These are phyloP conservation scores for Sarcoramphus papa DNA, from an alignment of 2,797 vertebrate species.

Conservation along the genomic window DNA sequence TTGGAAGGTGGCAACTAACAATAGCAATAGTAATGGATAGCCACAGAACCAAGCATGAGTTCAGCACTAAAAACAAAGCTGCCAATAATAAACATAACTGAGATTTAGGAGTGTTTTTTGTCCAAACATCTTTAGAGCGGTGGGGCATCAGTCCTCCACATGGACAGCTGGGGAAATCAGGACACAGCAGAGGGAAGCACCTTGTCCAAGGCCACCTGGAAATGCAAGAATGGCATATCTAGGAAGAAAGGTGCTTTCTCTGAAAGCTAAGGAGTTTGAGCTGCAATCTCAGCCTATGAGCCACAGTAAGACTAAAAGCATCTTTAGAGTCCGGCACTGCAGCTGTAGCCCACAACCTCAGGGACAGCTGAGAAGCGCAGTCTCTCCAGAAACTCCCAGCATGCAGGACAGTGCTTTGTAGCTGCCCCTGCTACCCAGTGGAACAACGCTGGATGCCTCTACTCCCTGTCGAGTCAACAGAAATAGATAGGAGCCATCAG, in stretches of 20 bases:
- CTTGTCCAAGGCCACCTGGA: not conserved
- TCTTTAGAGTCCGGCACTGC: not conserved
- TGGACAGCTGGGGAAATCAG: not conserved
- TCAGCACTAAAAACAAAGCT: not conserved
- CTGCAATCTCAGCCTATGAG: not conserved
- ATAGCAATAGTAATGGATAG: not conserved
- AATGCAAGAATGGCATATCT: not conserved
- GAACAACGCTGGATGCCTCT: not conserved
- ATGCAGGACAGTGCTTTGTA: not conserved
- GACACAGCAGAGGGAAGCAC: not conserved
- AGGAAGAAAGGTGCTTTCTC: not conserved
- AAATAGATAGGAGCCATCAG: not conserved
- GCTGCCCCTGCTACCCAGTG: not conserved
- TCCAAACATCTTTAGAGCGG: not conserved
- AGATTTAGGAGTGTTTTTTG: not conserved
- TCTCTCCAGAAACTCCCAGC: not conserved
- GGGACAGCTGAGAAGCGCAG: not conserved
- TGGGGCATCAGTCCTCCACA: not conserved
- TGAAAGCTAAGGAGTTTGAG: not conserved
- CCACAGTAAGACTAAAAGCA: not conserved
- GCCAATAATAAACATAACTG: not conserved
- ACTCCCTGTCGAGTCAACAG: not conserved
- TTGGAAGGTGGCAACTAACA: not conserved
- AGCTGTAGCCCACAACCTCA: not conserved
- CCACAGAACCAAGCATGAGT: fast-evolving